phyloP scores from a whole-genome alignment of 2,888 invertebrate species.

The Polylopha cassiicola region DNA sequence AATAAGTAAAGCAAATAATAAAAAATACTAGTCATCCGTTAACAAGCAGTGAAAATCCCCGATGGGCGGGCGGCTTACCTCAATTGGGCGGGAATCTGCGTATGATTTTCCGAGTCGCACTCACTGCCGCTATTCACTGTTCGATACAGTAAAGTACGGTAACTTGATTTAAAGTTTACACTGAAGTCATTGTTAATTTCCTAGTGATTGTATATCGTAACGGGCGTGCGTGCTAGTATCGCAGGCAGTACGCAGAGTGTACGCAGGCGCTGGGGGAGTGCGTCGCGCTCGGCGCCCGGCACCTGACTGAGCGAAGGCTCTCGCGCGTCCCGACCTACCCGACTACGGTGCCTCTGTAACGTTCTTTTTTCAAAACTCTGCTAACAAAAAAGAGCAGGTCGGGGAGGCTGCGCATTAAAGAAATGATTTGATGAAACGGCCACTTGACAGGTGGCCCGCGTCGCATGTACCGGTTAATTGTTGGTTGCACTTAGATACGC shows the following conservation, averaged over 20 bases:
- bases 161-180: slow-evolving; percentile 30
- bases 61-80: slow-evolving; percentile 43
- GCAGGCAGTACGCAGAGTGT: slow-evolving; percentile 26
- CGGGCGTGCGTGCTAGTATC: slow-evolving; percentile 43
- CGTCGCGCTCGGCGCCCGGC: slow-evolving; percentile 67
- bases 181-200: slow-evolving; percentile 17
- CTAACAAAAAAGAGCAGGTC: slow-evolving; percentile 64
- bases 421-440: slow-evolving; percentile 75
- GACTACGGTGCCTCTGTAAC: slow-evolving; percentile 61
- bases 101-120: slow-evolving; percentile 43
- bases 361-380: slow-evolving; percentile 63
- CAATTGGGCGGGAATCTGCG: slow-evolving; percentile 37
- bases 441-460: slow-evolving; percentile 73
- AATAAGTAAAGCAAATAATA: no score
- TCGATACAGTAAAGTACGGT: slow-evolving; percentile 22
- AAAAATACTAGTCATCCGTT: no score
- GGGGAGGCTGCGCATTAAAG: slow-evolving; percentile 70
- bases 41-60: no score
- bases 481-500: slow-evolving; percentile 51
- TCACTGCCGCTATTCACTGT: slow-evolving; percentile 50
- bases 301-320: slow-evolving; percentile 72
- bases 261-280: slow-evolving; percentile 37
- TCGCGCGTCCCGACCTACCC: slow-evolving; percentile 75
- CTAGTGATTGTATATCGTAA: slow-evolving; percentile 35
- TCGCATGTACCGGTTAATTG: slow-evolving; percentile 64